Base-by-base conservation (phyloP, 2,113 vertebrate species). In the Motacilla tschutschensis region DNA sequence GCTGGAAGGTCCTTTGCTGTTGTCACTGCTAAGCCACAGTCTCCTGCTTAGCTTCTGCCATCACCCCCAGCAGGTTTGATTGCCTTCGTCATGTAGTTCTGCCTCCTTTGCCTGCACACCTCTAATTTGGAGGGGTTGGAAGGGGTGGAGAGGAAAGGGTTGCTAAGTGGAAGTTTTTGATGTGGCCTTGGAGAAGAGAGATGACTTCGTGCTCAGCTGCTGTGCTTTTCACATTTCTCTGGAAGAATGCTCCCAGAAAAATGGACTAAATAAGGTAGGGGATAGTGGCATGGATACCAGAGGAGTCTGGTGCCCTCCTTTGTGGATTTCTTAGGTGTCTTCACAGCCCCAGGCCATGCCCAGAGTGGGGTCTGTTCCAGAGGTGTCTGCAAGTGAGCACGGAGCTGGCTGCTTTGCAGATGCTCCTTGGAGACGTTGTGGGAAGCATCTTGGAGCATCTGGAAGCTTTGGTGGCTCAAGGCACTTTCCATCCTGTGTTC, bases 401-500 rank as follows among this genome's bases (percentile, higher is more conserved):
- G 36, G 75, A 38, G 48, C 58, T 75, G 44, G 26, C 70, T 74
- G 76, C 46, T 72, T 17, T 44, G 38, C 43, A 25, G 6, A 16
- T 12, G 7, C 29, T 62, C 36, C 35, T 73, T 2, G 1, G 51
- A 60, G 58, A 36, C 1, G 4, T 40, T 8, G 5, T 47, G 38
- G 41, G 50, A 79, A 43, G 17, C 31, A 6, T n/a, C 57, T 59
- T 43, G 43, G 33, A 79, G 47, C 40, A 58, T 59, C 29, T 47
- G 35, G 59, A 72, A 64, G 48, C 69, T 88, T 71, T 75, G 48
- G 50, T 2, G 4, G 24, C 69, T 80, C 3, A 1, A 24, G 48
- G 41, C 19, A 5, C 14, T 58, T 79, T 65, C 14, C n/a, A 17
- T 65, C 47, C 40, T 0, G 0, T 0, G 0, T 74, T 44, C 31